These are phyloP conservation scores for Lordiphosa collinella DNA, from an alignment of 1,140 invertebrate species.

Conservation along the genomic window DNA sequence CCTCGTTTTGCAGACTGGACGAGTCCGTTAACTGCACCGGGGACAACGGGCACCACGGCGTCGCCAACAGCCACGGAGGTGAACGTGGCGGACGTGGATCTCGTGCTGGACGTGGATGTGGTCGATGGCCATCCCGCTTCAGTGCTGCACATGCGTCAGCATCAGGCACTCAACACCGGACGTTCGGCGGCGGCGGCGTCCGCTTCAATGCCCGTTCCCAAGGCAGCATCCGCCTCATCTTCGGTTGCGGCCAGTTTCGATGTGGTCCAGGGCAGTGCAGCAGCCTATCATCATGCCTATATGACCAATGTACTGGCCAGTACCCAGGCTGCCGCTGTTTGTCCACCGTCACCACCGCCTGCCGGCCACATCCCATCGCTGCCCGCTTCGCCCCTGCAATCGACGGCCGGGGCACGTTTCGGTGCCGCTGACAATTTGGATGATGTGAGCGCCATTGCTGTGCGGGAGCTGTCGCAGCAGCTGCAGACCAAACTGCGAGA, in stretches of 20 bases:
- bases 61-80: conserved; percentile 27
- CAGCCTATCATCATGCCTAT: conserved; percentile 42
- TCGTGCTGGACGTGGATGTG: conserved; percentile 54
- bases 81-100: conserved; percentile 25
- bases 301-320: conserved; percentile 58
- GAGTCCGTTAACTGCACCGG: conserved; percentile 56
- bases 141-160: conserved; percentile 67
- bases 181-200: conserved; percentile 27
- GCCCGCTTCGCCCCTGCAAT: conserved; percentile 60
- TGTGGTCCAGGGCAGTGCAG: conserved; percentile 35
- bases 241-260: conserved; percentile 56
- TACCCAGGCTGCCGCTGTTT: conserved; percentile 7
- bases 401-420: conserved; percentile 47
- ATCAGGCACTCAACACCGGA: conserved; percentile 50
- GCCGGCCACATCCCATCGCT: conserved; percentile 12
- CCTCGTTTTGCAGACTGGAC: conserved; percentile 63
- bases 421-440: conserved; percentile 57
- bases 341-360: conserved; percentile 16
- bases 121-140: conserved; percentile 67
- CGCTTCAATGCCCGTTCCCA: conserved; percentile 15
- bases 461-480: conserved; percentile 83
- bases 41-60: conserved; percentile 10
- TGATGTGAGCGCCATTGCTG: conserved; percentile 69
- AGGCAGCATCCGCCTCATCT: conserved; percentile 32
- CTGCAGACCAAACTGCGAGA: conserved; percentile 88